Evolutionary conservation across 2,797 vertebrate species (phyloP).

Genomic region (Mareca penelope): DNA sequence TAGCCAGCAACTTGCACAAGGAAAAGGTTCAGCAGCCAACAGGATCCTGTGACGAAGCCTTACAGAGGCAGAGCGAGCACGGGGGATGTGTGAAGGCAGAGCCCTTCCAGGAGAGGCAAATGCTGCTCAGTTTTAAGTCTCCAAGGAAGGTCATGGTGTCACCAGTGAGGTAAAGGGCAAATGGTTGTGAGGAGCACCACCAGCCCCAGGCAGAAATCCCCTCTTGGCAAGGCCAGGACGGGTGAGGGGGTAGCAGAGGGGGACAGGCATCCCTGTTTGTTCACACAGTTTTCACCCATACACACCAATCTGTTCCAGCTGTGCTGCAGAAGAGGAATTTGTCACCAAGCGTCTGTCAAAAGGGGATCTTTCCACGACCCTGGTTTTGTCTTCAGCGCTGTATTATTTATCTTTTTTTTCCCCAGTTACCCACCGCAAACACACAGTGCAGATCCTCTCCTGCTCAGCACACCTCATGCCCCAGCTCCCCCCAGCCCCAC

Average conservation of each 20-base stretch:
- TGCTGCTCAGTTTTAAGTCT: not conserved
- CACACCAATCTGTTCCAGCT: not conserved
- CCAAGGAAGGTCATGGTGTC: not conserved
- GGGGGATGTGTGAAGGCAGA: not conserved
- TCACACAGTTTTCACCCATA: not conserved
- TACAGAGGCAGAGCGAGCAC: not conserved
- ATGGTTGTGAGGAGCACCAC: not conserved
- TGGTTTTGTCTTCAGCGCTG: not conserved
- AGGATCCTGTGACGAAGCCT: not conserved
- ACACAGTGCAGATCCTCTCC: accelerated
- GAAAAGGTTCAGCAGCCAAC: not conserved
- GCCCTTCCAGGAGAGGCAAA: not conserved
- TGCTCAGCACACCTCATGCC: not conserved
- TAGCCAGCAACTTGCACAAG: not conserved
- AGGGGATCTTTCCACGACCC: not conserved
- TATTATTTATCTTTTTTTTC: not conserved
- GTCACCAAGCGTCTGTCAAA: not conserved
- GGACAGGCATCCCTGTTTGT: not conserved
- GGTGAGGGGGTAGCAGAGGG: not conserved
- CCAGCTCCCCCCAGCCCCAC: not conserved
- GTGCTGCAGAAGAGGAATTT: not conserved
- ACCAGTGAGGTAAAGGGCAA: not conserved
- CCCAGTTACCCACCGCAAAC: not conserved
- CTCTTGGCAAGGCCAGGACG: not conserved
- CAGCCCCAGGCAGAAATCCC: not conserved